Percentiles rank a stretch among this genome's conserved stretches.
Conservation (phyloP, 2,797 vertebrate species). For the Lerista edwardsae region DNA sequence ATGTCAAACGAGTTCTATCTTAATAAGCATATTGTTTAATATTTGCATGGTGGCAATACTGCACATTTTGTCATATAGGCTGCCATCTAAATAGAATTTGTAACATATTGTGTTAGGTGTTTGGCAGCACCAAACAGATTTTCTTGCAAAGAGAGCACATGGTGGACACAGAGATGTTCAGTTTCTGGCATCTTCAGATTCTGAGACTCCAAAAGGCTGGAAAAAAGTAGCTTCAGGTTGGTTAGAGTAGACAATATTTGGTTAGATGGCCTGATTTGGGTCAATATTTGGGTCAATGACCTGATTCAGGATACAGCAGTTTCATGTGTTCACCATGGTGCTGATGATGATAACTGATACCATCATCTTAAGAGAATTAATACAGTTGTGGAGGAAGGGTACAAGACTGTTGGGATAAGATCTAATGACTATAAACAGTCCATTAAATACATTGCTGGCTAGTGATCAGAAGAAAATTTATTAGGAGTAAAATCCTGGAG, state of each 20-base stretch:
- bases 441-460: conserved; percentile 10
- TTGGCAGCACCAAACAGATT: background rate
- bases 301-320: background rate
- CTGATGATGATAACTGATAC: conserved; percentile 6
- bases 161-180: too few species aligned
- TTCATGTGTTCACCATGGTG: background rate
- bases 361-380: conserved; percentile 6
- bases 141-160: background rate
- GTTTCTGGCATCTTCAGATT: background rate
- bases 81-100: conserved; percentile 31
- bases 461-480: conserved; percentile 14
- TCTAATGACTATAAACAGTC: conserved; percentile 4
- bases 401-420: conserved; percentile 11
- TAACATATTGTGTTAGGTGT: too few species aligned
- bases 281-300: too few species aligned
- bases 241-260: background rate
- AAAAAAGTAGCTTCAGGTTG: background rate
- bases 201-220: background rate
- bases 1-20: too few species aligned
- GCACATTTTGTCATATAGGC: conserved; percentile 8
- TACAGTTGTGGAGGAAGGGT: conserved; percentile 2
- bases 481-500: conserved; percentile 9
- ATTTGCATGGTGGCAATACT: conserved; percentile 39
- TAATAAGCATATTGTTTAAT: conserved; percentile 57
- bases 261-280: too few species aligned